Conservation (phyloP, 2,888 invertebrate species). For the Pseudococcus jackbeardsleyi region DNA sequence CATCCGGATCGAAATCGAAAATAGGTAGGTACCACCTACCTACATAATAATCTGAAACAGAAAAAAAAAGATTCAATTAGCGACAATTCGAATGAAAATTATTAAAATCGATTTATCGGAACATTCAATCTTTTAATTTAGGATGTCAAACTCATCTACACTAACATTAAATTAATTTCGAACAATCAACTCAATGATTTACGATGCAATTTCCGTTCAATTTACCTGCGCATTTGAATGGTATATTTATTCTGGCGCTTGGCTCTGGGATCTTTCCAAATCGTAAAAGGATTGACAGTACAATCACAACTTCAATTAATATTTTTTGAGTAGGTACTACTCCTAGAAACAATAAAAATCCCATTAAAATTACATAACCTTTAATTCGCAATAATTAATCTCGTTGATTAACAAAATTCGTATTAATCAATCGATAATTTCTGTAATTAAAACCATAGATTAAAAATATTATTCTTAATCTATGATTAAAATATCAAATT, state of each 20-base stretch:
- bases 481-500: no score
- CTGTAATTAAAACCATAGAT: not conserved
- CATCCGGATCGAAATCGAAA: no score
- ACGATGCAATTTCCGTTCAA: constrained; percentile 22
- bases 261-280: constrained; percentile 16
- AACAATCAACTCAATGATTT: not conserved
- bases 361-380: not conserved
- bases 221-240: constrained; percentile 7
- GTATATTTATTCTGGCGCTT: not conserved
- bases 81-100: not conserved
- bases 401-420: not conserved
- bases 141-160: not conserved
- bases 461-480: no score
- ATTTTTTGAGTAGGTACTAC: not conserved
- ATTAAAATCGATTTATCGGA: not conserved
- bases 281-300: not conserved
- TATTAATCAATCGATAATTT: not conserved
- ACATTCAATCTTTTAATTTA: not conserved
- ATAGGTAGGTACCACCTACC: no score
- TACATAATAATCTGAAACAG: not conserved
- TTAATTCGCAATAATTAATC: not conserved
- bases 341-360: constrained; percentile 5
- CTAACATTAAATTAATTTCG: not conserved
- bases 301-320: not conserved
- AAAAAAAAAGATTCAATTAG: not conserved